Percentiles rank a stretch among this genome's conserved stretches.
Conservation (phyloP, 64 coral and sea anemone genomes). For the Hydrozoanthus tunicans region DNA sequence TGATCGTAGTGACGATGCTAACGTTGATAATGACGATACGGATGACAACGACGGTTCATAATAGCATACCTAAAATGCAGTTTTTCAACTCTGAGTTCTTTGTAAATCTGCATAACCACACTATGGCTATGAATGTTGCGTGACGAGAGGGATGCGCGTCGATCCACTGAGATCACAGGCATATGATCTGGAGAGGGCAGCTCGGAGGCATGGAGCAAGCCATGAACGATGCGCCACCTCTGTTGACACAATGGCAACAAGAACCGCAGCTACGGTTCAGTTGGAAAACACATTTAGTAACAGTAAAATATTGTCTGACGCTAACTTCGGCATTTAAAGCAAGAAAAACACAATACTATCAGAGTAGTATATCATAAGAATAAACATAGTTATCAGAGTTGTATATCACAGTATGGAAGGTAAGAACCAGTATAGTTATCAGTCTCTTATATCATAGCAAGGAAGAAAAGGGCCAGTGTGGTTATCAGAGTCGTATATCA, state of each 20-base stretch:
- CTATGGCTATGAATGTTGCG: slow-evolving; percentile 59
- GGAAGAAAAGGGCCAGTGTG: too few species aligned
- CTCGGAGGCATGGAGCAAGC: slow-evolving; percentile 74
- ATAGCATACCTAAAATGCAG: slow-evolving; percentile 81
- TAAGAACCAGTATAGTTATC: too few species aligned
- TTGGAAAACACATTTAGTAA: not conserved
- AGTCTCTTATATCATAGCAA: too few species aligned
- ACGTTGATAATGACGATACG: not conserved
- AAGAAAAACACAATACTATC: not conserved
- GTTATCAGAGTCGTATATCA: too few species aligned
- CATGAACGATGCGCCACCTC: slow-evolving; percentile 85
- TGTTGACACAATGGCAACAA: slow-evolving; percentile 85
- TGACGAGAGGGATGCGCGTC: slow-evolving; percentile 64
- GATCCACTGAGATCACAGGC: slow-evolving; percentile 84
- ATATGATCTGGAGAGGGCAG: slow-evolving; percentile 78
- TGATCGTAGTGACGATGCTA: not conserved
- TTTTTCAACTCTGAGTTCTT: slow-evolving; percentile 67
- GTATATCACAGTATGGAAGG: too few species aligned
- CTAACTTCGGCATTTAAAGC: too few species aligned
- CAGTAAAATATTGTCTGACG: too few species aligned
- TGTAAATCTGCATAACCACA: slow-evolving; percentile 78
- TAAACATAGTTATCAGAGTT: too few species aligned
- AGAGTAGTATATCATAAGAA: too few species aligned
- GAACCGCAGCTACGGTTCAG: slow-evolving; percentile 62
- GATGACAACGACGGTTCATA: not conserved